These are phyloP conservation scores for Gorsachius magnificus DNA, from an alignment of 2,797 vertebrate species.

Conservation along the genomic window DNA sequence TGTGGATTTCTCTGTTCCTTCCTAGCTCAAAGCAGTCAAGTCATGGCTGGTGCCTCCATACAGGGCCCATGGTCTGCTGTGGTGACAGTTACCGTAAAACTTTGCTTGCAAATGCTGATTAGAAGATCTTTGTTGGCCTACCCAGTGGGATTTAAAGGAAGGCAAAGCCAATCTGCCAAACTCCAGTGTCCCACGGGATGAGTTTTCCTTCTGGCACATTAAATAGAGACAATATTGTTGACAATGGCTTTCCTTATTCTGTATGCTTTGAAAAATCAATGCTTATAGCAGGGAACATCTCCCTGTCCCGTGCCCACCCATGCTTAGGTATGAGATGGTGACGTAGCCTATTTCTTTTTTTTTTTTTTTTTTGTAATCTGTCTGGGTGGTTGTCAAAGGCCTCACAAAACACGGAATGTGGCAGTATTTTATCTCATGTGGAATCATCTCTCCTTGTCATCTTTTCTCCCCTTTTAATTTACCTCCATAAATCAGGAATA, in stretches of 20 bases:
- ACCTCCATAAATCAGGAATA: background rate
- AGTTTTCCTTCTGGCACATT: background rate
- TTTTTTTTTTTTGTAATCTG: background rate
- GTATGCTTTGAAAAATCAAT: background rate
- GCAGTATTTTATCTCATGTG: background rate
- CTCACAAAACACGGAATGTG: background rate
- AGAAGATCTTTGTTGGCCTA: background rate
- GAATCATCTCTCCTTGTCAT: background rate
- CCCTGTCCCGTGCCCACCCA: background rate
- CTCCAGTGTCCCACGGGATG: background rate
- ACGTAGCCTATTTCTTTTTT: background rate
- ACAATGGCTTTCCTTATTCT: background rate
- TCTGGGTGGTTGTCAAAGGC: background rate
- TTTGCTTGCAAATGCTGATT: background rate
- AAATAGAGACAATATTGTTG: background rate
- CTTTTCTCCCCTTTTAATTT: background rate
- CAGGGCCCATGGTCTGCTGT: background rate
- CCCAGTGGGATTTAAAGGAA: background rate
- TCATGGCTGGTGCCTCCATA: background rate
- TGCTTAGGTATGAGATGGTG: background rate
- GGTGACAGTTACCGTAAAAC: background rate
- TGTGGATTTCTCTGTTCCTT: fast-evolving
- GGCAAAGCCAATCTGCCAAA: background rate
- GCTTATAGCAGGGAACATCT: background rate
- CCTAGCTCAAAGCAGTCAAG: background rate